These are phyloP conservation scores for Tanypteryx hageni DNA, from an alignment of 2,888 invertebrate genomes.

Conservation along the genomic window DNA sequence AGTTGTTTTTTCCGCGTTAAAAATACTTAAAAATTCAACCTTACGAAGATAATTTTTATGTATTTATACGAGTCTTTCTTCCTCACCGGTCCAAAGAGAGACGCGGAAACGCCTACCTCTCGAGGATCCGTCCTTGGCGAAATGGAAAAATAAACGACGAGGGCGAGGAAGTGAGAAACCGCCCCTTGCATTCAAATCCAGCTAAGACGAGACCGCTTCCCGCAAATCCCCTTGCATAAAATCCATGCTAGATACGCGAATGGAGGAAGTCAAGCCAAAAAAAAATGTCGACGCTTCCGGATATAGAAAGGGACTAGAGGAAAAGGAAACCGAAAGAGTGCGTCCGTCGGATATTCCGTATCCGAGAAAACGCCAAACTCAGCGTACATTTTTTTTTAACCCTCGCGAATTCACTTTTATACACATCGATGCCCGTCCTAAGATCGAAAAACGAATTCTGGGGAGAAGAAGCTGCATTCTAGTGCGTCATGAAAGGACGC, in stretches of 20 bases:
- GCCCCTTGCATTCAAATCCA: slow-evolving; percentile 24
- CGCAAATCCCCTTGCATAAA: not conserved
- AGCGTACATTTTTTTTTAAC: not conserved
- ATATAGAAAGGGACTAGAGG: not conserved
- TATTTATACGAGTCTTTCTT: slow-evolving; percentile 11
- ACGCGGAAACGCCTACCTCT: slow-evolving; percentile 25
- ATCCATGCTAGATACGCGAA: not conserved
- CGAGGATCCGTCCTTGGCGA: slow-evolving; percentile 7
- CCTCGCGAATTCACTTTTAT: too few species aligned
- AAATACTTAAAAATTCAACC: not conserved
- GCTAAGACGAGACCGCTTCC: not conserved
- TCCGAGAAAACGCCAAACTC: not conserved
- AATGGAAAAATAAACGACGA: slow-evolving; percentile 22
- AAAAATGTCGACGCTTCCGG: not conserved
- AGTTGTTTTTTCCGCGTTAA: not conserved
- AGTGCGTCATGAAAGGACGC: not conserved
- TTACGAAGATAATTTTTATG: slow-evolving; percentile 23
- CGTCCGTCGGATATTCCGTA: not conserved
- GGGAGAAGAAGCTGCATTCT: not conserved
- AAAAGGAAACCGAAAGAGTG: not conserved
- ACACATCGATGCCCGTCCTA: too few species aligned
- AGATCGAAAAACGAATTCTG: not conserved
- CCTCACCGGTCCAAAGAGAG: not conserved
- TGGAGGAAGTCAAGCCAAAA: not conserved
- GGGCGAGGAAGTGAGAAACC: slow-evolving; percentile 20